Evolutionary conservation across 2,888 invertebrate species (phyloP).

Genomic region (Lycaena phlaeas): DNA sequence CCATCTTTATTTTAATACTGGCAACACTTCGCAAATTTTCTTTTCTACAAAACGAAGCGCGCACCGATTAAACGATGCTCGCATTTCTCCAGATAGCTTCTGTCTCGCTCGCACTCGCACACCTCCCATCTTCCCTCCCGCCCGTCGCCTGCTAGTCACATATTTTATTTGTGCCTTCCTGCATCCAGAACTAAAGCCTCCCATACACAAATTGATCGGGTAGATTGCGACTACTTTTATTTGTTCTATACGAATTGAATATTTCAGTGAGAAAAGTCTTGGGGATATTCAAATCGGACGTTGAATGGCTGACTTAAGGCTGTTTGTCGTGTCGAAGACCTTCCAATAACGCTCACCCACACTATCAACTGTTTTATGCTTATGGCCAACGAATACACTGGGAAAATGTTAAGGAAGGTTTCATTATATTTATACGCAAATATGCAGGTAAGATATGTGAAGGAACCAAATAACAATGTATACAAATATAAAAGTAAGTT

Average conservation of each 20-base stretch:
- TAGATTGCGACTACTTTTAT: constrained; percentile 15
- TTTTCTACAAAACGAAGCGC: constrained; percentile 67
- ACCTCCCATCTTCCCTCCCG: constrained; percentile 29
- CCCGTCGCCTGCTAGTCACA: constrained; percentile 69
- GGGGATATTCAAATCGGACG: constrained; percentile 24
- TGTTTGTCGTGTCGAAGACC: constrained; percentile 48
- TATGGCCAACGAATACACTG: constrained; percentile 33
- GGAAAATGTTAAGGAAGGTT: background rate
- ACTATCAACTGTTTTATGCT: constrained; percentile 58
- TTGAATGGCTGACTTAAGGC: constrained; percentile 39
- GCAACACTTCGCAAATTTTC: constrained; percentile 48
- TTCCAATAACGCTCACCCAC: constrained; percentile 68
- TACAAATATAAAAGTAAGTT: too few species aligned
- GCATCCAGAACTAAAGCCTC: constrained; percentile 60
- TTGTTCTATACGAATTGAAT: constrained; percentile 9
- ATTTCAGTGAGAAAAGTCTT: constrained; percentile 6
- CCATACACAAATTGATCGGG: constrained; percentile 40
- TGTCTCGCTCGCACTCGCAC: constrained; percentile 32
- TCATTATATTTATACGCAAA: background rate
- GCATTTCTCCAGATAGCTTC: constrained; percentile 68
- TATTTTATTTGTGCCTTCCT: constrained; percentile 73
- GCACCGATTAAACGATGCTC: constrained; percentile 72
- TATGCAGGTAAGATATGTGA: background rate
- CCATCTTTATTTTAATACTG: constrained; percentile 17
- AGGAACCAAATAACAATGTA: background rate